phyloP scores from a whole-genome alignment of 2,113 vertebrate genomes.

The Rattus rattus region DNA sequence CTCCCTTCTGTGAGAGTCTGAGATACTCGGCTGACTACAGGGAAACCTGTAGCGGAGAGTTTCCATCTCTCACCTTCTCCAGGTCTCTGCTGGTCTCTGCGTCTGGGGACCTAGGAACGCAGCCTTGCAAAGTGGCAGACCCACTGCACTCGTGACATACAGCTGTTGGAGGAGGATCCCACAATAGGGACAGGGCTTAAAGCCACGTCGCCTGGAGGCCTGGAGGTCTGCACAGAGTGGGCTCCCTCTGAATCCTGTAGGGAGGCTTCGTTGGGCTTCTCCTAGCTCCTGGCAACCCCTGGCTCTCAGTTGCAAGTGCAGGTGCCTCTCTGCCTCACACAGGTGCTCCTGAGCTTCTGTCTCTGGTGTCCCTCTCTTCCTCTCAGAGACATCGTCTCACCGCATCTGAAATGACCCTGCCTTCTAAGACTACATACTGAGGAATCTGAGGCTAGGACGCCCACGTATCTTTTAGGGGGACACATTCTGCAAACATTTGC shows the following conservation, averaged over 20 bases:
- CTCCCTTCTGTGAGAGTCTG: accelerated
- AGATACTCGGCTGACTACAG: background rate
- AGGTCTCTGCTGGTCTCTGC: background rate
- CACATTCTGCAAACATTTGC: background rate
- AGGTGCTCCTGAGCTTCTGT: background rate
- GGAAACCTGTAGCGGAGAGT: accelerated
- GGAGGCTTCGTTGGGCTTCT: too few species aligned
- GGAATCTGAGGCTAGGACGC: background rate
- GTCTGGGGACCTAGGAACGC: background rate
- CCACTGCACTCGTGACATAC: accelerated
- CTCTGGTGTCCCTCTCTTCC: background rate
- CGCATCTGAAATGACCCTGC: too few species aligned
- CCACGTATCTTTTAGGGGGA: background rate
- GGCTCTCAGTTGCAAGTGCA: background rate
- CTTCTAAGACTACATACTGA: background rate
- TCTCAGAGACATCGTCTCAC: background rate
- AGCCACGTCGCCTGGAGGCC: background rate
- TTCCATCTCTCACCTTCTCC: background rate
- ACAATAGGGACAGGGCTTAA: background rate
- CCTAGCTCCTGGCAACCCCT: background rate
- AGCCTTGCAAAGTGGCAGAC: background rate
- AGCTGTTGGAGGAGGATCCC: background rate
- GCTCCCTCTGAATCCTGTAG: background rate
- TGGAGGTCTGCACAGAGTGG: accelerated
- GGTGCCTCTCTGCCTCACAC: background rate